Base-by-base conservation (phyloP, 2,888 invertebrate genomes). In the Stenolophus ochropezus region DNA sequence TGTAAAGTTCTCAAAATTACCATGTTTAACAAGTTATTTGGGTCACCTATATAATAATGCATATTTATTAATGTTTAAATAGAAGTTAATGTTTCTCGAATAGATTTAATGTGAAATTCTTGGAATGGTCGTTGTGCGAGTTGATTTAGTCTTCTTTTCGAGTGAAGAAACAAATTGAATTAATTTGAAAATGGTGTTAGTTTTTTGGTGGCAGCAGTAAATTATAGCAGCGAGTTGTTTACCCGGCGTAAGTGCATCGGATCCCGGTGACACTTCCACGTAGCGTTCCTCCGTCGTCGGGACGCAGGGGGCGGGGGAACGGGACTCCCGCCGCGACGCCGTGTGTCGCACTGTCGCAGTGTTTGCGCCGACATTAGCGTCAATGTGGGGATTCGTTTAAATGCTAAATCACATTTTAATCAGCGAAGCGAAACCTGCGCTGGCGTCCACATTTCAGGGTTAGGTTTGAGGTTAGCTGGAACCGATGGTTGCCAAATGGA, bases 391-490 rank as follows among this genome's bases (percentile, higher is more conserved):
- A 42, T 42, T 42, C 33, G 42, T 56, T 18, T 27, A 33, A 27
- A 56, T 42, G 76, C 33, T 1, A 65, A 77, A 77, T 77, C 65
- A 77, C 77, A 77, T 77, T 77, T 77, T 77, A 61, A 77, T 77
- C 61, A 77, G 33, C 16, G 75, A 20, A 49, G 21, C 25, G 56
- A 18, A 6, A 8, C 33, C 8, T 11, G 33, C 4, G 11, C 4
- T 23, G 23, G 14, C 49, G 23, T 49, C 47, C 75, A 75, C 33
- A 75, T 53, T 75, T 27, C 53, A 75, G 75, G 75, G 51, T 56
- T 75, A 33, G 16, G 23, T 75, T 75, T 75, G 53, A 25, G 51
- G 51, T 75, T 53, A 14, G 27, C 51, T 53, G 23, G n/a, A 73
- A 23, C 49, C 49, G 73, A 73, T 73, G 51, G 73, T 49, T 14